Evolutionary conservation across 2,888 invertebrate genomes (phyloP), one percentile per base, ranked within the genome.

Genomic region (Amblyjoppa fuscipennis): DNA sequence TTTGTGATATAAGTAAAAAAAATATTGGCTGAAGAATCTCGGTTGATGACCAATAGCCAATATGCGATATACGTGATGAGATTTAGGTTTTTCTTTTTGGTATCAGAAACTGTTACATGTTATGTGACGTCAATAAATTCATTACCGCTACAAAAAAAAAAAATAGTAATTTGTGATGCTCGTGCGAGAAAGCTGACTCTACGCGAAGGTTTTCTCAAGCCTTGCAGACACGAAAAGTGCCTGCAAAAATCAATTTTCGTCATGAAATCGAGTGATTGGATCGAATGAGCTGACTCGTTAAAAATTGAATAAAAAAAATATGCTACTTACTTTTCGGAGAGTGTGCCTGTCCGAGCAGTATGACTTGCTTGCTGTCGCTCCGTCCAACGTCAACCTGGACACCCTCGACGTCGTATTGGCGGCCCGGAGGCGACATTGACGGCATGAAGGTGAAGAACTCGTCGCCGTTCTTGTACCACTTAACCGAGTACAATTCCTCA

Each of bases 401-500:
- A 20, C 90, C 92, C n/a, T 87, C 77, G 34, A 90, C 89, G 4
- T 89, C 85, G 81, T 83, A 88, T 61, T 89, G 90, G 3, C 90
- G 89, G 4, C 91, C 91, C 2, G 89, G 79, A 3, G 92, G 91
- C 7, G 20, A 76, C 7, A 89, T 86, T 16, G 88, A 89, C 0
- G 94, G 93, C 91, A 90, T 91, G 81, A 89, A 94, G 81, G 92
- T 91, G 88, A 92, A 93, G 88, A 94, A 92, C 83, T 92, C 91
- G 3, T 85, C 85, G 16, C 89, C 90, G 74, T 93, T 92, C 86
- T 93, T 93, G 90, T 91, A 91, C 94, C 94, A 94, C 75, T 90
- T 93, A 25, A 94, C 92, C n/a, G 93, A 92, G 84, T 93, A 94
- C 7, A 94, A 85, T 11, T 91, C 92, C 69, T 90, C 88, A 3